Conservation (phyloP, 1,140 invertebrate species). For the Drosophila ogumai region DNA sequence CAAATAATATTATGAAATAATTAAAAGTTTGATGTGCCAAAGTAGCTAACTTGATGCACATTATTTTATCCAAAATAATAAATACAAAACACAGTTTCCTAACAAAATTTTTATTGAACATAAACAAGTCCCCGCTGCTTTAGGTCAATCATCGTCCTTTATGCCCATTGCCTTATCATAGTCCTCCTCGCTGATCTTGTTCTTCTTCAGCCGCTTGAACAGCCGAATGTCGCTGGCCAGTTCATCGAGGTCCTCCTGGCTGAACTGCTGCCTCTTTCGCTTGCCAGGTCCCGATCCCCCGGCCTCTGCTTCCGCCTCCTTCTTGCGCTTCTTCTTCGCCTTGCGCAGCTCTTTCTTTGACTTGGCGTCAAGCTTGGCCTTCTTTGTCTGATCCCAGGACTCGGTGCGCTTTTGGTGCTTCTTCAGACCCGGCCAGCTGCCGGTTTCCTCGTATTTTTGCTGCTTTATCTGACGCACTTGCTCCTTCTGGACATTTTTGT, state of each 20-base stretch:
- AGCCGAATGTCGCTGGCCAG: constrained; percentile 92
- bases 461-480: constrained; percentile 90
- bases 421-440: constrained; percentile 90
- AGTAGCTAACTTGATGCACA: too few relatives aligned
- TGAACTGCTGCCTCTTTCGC: constrained; percentile 86
- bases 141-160: constrained; percentile 53
- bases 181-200: constrained; percentile 89
- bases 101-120: constrained; percentile 18
- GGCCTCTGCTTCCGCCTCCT: constrained; percentile 56
- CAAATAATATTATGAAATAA: too few relatives aligned
- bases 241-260: constrained; percentile 93
- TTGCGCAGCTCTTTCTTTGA: constrained; percentile 87
- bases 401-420: constrained; percentile 88
- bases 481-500: constrained; percentile 93
- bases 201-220: constrained; percentile 95
- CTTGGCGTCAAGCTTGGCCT: constrained; percentile 89
- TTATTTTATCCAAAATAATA: not conserved
- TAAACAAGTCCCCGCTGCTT: not conserved
- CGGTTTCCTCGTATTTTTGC: constrained; percentile 89
- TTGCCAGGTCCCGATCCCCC: constrained; percentile 83
- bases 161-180: constrained; percentile 87
- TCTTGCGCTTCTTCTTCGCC: constrained; percentile 86
- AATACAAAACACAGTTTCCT: not conserved
- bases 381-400: constrained; percentile 93
- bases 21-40: too few relatives aligned